phyloP scores from a whole-genome alignment of 1,140 invertebrate genomes.

The Caerostris extrusa region DNA sequence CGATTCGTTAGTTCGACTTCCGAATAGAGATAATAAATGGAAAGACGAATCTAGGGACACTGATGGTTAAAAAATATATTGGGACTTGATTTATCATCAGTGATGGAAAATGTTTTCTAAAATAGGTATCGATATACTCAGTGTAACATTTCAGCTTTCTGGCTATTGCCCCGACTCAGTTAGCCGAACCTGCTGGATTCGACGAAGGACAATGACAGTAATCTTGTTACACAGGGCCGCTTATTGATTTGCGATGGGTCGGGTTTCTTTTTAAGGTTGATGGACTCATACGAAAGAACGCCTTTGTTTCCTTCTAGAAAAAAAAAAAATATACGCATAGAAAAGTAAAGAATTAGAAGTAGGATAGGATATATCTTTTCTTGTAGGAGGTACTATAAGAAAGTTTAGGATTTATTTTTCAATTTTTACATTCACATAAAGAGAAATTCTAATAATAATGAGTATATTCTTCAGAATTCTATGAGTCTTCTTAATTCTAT shows the following conservation, averaged over 20 bases:
- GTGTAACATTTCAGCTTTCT: conserved; percentile 5
- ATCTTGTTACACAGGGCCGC: conserved; percentile 42
- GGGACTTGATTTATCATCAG: conserved; percentile 50
- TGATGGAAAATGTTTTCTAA: conserved; percentile 74
- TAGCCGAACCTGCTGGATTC: neutral
- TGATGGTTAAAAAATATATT: neutral
- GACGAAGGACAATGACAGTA: conserved; percentile 60
- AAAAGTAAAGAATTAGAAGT: neutral
- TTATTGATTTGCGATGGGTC: conserved; percentile 65
- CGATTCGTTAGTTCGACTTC: conserved; percentile 38
- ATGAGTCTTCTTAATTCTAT: too few species aligned
- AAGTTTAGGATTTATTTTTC: too few species aligned
- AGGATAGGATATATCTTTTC: too few species aligned
- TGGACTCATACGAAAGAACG: neutral
- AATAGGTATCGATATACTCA: conserved; percentile 61
- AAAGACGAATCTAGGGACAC: conserved; percentile 12
- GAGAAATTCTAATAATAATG: too few species aligned
- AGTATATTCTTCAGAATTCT: too few species aligned
- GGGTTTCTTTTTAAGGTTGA: neutral
- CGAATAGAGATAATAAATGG: conserved; percentile 12
- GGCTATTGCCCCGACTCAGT: neutral
- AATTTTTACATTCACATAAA: too few species aligned
- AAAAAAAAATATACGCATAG: too few species aligned
- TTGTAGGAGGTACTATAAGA: neutral
- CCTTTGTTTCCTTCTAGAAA: too few species aligned